Evolutionary conservation across 64 coral and sea anemone genomes (phyloP).

Genomic region (Trachythela sp.): DNA sequence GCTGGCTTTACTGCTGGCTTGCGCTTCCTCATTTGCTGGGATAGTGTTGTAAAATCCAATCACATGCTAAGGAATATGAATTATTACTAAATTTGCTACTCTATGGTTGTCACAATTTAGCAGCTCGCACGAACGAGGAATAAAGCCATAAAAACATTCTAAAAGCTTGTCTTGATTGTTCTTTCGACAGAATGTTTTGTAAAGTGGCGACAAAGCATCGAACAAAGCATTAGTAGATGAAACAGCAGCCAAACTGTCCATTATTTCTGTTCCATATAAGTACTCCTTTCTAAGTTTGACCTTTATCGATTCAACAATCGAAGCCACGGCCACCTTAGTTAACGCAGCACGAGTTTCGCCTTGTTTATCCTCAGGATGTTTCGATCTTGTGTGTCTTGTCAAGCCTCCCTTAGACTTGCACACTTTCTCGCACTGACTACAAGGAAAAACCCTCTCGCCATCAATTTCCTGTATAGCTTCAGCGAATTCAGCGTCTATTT

Average conservation of each 20-base stretch:
- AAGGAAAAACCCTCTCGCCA: neutral
- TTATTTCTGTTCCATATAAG: neutral
- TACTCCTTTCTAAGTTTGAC: neutral
- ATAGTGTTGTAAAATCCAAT: neutral
- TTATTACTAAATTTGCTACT: neutral
- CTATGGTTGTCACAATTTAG: neutral
- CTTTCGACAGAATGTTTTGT: neutral
- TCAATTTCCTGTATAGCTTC: neutral
- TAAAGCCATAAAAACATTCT: neutral
- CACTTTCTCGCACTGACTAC: neutral
- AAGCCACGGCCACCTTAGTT: neutral
- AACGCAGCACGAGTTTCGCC: neutral
- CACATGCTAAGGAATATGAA: neutral
- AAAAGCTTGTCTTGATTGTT: no score
- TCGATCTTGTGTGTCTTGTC: no score
- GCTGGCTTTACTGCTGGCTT: no score
- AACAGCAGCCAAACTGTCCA: neutral
- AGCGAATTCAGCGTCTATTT: neutral
- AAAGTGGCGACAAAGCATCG: neutral
- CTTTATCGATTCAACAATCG: neutral
- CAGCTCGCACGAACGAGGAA: neutral
- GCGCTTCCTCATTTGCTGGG: no score
- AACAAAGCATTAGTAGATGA: neutral
- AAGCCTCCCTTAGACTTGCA: neutral
- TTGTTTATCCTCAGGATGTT: neutral